Evolutionary conservation across 2,888 invertebrate species (phyloP).

Genomic region (Hecatera dysodea): DNA sequence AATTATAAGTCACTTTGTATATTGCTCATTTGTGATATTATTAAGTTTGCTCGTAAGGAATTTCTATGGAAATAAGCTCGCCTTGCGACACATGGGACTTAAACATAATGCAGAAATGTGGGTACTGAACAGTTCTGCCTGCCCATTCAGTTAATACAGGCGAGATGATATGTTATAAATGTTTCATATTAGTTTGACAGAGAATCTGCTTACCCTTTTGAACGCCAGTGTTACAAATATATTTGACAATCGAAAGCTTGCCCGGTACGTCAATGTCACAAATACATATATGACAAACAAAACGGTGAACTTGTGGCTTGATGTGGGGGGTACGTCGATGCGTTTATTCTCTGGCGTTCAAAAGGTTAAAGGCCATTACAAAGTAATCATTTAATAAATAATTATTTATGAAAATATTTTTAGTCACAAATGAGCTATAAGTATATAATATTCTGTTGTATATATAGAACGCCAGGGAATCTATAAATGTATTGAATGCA

Average conservation of each 20-base stretch:
- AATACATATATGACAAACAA: too few species aligned
- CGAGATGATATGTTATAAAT: background rate
- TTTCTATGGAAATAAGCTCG: background rate
- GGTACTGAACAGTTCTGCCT: too few species aligned
- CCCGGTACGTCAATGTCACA: too few species aligned
- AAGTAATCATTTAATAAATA: background rate
- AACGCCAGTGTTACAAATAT: too few species aligned
- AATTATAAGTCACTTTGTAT: conserved; percentile 3
- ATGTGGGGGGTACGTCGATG: too few species aligned
- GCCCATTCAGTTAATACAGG: too few species aligned
- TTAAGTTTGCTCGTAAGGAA: too few species aligned
- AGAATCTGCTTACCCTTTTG: background rate
- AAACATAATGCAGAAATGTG: background rate
- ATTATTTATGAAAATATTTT: background rate
- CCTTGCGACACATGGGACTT: background rate
- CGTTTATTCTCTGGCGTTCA: too few species aligned
- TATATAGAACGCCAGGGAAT: conserved; percentile 11
- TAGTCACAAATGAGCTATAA: conserved; percentile 16
- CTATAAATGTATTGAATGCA: conserved; percentile 40
- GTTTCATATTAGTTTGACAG: background rate
- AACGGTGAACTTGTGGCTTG: too few species aligned
- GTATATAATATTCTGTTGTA: conserved; percentile 8
- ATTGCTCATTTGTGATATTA: conserved; percentile 27
- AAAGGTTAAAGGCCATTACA: too few species aligned
- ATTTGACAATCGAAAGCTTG: too few species aligned